These are phyloP conservation scores for Catocala sponsa DNA, from an alignment of 2,888 invertebrate genomes.

Conservation along the genomic window DNA sequence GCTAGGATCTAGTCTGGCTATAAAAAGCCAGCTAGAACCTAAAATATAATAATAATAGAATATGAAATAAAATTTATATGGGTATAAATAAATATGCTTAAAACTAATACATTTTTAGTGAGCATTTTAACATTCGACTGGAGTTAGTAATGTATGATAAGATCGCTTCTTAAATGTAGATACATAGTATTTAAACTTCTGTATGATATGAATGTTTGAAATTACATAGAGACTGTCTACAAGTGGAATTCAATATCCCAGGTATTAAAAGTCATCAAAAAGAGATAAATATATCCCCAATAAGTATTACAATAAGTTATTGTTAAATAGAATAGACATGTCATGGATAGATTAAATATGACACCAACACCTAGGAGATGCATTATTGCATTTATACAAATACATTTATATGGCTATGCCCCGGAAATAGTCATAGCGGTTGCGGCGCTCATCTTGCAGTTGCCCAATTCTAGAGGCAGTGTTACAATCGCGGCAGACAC, in stretches of 20 bases:
- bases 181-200: not conserved
- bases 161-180: not conserved
- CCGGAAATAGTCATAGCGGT: slow-evolving; percentile 76
- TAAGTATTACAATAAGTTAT: slow-evolving; percentile 6
- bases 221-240: not conserved
- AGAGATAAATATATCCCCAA: not conserved
- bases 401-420: slow-evolving; percentile 62
- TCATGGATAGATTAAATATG: slow-evolving; percentile 12
- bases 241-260: not conserved
- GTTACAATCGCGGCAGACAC: slow-evolving; percentile 89
- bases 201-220: slow-evolving; percentile 7
- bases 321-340: slow-evolving; percentile 4
- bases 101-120: not conserved
- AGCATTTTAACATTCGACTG: no score
- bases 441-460: slow-evolving; percentile 89
- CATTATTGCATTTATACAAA: not conserved
- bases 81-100: slow-evolving; percentile 2
- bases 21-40: not conserved
- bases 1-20: not conserved
- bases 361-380: slow-evolving; percentile 28
- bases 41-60: not conserved
- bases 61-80: not conserved
- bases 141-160: not conserved
- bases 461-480: slow-evolving; percentile 89
- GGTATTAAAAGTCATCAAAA: slow-evolving; percentile 9